Conservation (phyloP, 2,888 invertebrate species). For the Pogonocherus hispidulus region DNA sequence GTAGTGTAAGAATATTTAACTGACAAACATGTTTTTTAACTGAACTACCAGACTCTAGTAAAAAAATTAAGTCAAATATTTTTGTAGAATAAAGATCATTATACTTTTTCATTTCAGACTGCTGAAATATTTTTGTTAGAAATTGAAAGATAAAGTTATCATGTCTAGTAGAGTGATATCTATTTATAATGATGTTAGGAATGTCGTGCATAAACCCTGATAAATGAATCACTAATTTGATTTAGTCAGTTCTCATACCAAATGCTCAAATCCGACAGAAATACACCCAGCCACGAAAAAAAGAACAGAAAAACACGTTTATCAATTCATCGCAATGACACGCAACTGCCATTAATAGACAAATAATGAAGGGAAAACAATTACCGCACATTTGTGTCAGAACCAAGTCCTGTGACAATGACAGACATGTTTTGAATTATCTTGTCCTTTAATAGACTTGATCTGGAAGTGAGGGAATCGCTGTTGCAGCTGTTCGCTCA, state of each 20-base stretch:
- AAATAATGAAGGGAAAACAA: slow-evolving; percentile 64
- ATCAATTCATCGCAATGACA: slow-evolving; percentile 57
- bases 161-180: background rate
- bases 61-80: too few species aligned
- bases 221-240: background rate
- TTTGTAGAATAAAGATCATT: too few species aligned
- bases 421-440: slow-evolving; percentile 65
- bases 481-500: slow-evolving; percentile 55
- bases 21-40: too few species aligned
- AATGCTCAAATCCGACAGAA: background rate
- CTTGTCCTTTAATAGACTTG: slow-evolving; percentile 60
- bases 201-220: background rate
- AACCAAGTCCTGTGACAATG: slow-evolving; percentile 59
- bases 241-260: background rate
- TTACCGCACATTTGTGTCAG: slow-evolving; percentile 62
- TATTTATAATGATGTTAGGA: background rate
- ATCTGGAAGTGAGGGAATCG: slow-evolving; percentile 58
- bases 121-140: too few species aligned
- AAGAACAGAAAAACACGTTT: slow-evolving; percentile 46
- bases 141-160: background rate
- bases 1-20: too few species aligned
- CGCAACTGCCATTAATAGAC: slow-evolving; percentile 60
- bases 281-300: slow-evolving; percentile 29
- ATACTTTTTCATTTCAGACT: too few species aligned
- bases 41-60: too few species aligned